Percentiles rank a stretch among this genome's conserved stretches.
Conservation (phyloP, 2,113 vertebrate genomes). For the Istiophorus platypterus region DNA sequence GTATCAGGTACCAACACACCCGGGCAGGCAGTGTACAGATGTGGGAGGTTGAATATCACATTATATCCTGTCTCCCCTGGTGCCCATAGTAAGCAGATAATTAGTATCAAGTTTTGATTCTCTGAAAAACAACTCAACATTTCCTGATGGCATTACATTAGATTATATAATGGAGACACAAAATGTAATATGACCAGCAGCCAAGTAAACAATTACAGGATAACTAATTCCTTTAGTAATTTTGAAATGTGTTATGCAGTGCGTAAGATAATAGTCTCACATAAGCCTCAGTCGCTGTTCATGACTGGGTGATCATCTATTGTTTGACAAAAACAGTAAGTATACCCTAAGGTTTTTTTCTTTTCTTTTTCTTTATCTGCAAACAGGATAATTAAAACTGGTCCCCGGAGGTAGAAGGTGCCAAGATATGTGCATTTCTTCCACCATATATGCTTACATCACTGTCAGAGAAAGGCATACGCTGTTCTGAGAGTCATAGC, state of each 20-base stretch:
- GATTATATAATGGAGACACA: background rate
- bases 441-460: background rate
- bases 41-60: constrained; percentile 2
- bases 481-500: background rate
- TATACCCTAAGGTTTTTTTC: background rate
- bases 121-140: constrained; percentile 8
- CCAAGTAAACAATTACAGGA: background rate
- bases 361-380: background rate
- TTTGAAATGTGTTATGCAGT: background rate
- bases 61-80: constrained; percentile 9
- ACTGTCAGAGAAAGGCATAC: background rate
- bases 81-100: constrained; percentile 16
- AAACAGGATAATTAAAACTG: background rate
- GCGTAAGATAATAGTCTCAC: background rate
- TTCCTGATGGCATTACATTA: constrained; percentile 4
- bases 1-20: background rate
- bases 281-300: background rate
- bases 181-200: background rate
- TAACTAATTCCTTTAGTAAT: background rate
- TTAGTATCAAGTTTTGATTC: constrained; percentile 9
- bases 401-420: background rate
- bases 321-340: background rate
- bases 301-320: background rate
- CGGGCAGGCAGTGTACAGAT: background rate
- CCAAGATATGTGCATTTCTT: background rate